These are phyloP conservation scores for Melitaea cinxia DNA, from an alignment of 1,140 invertebrate species.

Conservation along the genomic window DNA sequence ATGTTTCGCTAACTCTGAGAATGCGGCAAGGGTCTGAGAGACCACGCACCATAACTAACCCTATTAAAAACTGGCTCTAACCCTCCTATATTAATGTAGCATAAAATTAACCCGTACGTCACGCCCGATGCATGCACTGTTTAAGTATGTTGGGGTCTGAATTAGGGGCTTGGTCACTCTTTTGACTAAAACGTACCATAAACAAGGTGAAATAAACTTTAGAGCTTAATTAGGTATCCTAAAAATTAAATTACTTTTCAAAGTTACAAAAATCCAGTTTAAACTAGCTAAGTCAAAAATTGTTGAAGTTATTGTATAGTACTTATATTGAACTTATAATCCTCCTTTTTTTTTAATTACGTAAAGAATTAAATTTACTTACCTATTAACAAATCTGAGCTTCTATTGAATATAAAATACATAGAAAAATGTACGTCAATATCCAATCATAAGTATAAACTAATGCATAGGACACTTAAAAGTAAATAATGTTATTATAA, in stretches of 20 bases:
- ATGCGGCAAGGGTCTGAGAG: constrained; percentile 49
- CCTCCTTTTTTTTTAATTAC: too few relatives aligned
- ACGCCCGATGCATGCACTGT: constrained; percentile 58
- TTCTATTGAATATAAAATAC: not conserved
- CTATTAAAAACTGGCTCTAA: constrained; percentile 73
- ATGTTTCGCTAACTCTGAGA: constrained; percentile 66
- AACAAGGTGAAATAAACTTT: constrained; percentile 34
- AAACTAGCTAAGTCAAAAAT: too few relatives aligned
- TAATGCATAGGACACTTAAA: not conserved
- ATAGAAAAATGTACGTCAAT: not conserved
- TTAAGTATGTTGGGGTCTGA: constrained; percentile 55
- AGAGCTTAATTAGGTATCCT: constrained; percentile 2
- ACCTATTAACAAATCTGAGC: not conserved
- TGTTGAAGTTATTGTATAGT: too few relatives aligned
- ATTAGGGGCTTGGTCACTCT: constrained; percentile 44
- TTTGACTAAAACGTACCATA: constrained; percentile 38
- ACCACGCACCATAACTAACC: constrained; percentile 72
- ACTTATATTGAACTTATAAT: too few relatives aligned
- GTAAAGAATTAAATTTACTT: not conserved
- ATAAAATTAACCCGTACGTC: constrained; percentile 77
- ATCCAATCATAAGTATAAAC: not conserved
- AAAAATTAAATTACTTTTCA: not conserved
- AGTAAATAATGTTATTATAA: not conserved
- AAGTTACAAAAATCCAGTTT: too few relatives aligned
- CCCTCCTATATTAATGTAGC: constrained; percentile 76